Evolutionary conservation across 1,140 invertebrate genomes (phyloP).

Genomic region (Drosophila melanogaster): Release_6_plus_ISO1_MT NT_037436.4:6375501-6376000

Average conservation of each 20-base stretch:
- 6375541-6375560: constrained; percentile 61
- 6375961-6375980: constrained; percentile 84
- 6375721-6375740: constrained; percentile 81
- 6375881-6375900: constrained; percentile 2
- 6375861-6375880: constrained; percentile 74
- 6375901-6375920: neutral
- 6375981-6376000: constrained; percentile 85
- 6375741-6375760: constrained; percentile 82
- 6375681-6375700: constrained; percentile 40
- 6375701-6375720: constrained; percentile 76
- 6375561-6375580: constrained; percentile 60
- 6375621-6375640: neutral
- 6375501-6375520: constrained; percentile 6
- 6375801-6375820: constrained; percentile 22
- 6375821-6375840: constrained; percentile 24
- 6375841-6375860: constrained; percentile 75
- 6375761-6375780: constrained; percentile 79
- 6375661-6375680: constrained; percentile 7
- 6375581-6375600: constrained; percentile 52
- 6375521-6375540: constrained; percentile 19
- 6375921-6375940: constrained; percentile 71
- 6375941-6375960: constrained; percentile 85
- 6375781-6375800: constrained; percentile 70
- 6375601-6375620: constrained; percentile 32
- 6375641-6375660: neutral